Conservation (phyloP, 2,797 vertebrate species). For the Notamacropus eugenii region DNA sequence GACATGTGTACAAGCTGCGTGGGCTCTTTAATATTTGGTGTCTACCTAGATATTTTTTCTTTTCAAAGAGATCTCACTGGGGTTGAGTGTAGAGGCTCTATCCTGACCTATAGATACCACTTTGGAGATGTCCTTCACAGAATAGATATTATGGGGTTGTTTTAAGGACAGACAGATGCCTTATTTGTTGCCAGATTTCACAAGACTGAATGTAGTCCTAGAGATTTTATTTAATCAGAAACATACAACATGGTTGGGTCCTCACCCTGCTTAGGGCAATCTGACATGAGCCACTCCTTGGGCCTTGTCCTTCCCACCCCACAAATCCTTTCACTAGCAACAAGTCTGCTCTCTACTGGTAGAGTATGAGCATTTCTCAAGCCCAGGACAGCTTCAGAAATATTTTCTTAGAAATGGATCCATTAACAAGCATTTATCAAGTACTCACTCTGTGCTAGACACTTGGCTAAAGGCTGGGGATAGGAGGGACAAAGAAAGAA, state of each 20-base stretch:
- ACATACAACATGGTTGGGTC: neutral
- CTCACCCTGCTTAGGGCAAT: neutral
- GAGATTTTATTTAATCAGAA: neutral
- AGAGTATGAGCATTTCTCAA: neutral
- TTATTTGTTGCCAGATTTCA: constrained; percentile 21
- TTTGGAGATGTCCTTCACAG: neutral
- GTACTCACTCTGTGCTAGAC: no score
- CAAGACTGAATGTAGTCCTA: constrained; percentile 2
- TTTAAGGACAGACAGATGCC: neutral
- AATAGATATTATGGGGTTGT: neutral
- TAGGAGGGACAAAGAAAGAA: neutral
- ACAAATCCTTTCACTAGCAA: neutral
- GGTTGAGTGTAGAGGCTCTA: neutral
- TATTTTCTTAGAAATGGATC: constrained; percentile 29
- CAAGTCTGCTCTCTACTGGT: neutral
- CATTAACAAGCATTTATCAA: neutral
- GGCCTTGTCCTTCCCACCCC: neutral
- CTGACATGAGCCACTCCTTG: neutral
- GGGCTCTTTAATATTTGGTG: neutral
- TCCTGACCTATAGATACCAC: neutral
- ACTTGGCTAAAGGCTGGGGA: neutral
- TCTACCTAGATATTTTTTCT: constrained; percentile 4
- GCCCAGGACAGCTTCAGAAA: neutral
- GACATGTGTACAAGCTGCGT: neutral
- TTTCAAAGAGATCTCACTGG: neutral